Percentiles rank a stretch among this genome's conserved stretches.
Conservation (phyloP, 2,797 vertebrate species). For the Bradypodion pumilum region DNA sequence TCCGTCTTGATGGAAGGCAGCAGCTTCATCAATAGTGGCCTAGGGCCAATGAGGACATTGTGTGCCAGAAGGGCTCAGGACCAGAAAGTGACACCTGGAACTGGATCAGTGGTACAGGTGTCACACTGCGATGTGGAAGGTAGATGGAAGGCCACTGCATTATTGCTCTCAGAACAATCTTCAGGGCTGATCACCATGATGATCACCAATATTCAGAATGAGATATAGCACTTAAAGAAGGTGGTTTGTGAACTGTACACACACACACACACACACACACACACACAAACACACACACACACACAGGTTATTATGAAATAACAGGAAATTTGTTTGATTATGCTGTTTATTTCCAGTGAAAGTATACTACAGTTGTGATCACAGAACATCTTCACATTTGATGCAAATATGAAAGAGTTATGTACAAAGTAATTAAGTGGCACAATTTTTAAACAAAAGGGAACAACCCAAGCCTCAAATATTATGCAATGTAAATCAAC, state of each 20-base stretch:
- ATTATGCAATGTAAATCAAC: constrained; percentile 19
- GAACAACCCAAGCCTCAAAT: constrained; percentile 15
- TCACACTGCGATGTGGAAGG: no score
- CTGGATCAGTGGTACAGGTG: no score
- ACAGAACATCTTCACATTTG: constrained; percentile 63
- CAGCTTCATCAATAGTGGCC: no score
- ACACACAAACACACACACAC: not conserved
- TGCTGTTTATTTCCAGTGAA: constrained; percentile 60
- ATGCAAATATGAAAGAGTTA: constrained; percentile 63
- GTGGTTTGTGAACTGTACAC: not conserved
- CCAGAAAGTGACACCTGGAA: no score
- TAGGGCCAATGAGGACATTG: no score
- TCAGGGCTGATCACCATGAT: no score
- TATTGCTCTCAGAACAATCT: no score
- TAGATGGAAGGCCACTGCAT: no score
- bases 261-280: not conserved
- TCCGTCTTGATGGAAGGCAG: no score
- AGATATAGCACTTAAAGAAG: not conserved
- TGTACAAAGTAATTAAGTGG: constrained; percentile 59
- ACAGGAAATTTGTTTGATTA: constrained; percentile 38
- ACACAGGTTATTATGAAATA: not conserved
- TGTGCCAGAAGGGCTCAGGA: no score
- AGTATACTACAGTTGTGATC: constrained; percentile 49
- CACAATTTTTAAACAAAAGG: constrained; percentile 51
- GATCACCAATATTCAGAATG: no score